Evolutionary conservation across 2,888 invertebrate species (phyloP).

Genomic region (Prionchulus punctatus): DNA sequence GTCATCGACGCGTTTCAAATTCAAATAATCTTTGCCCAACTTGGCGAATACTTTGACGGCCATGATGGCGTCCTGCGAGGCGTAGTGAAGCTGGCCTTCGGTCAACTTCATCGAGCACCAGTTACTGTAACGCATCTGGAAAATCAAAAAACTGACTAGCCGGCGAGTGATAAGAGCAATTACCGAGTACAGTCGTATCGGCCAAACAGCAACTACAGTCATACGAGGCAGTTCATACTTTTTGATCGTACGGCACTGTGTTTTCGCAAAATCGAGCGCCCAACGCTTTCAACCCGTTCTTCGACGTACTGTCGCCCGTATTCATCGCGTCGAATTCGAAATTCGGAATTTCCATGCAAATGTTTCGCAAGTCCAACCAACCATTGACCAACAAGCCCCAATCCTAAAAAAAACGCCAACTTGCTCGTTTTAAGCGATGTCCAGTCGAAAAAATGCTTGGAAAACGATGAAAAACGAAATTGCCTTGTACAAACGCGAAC

Average conservation of each 20-base stretch:
- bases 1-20: too few relatives aligned
- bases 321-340: not conserved
- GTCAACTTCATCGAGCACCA: not conserved
- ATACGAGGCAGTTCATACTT: not conserved
- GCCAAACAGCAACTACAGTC: not conserved
- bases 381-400: not conserved
- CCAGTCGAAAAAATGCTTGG: not conserved
- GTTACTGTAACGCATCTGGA: conserved; percentile 2
- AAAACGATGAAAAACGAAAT: not conserved
- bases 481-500: not conserved
- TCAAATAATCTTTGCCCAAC: not conserved
- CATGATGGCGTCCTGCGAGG: not conserved
- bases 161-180: not conserved
- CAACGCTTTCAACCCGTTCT: not conserved
- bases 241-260: not conserved
- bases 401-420: not conserved
- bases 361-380: conserved; percentile 1
- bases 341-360: not conserved
- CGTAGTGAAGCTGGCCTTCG: not conserved
- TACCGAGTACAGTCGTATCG: not conserved
- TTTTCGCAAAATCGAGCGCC: not conserved
- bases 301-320: not conserved
- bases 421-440: too few relatives aligned
- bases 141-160: not conserved
- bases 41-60: not conserved